These are phyloP conservation scores for Apodemia duryi DNA, from an alignment of 2,888 invertebrate genomes.

Conservation along the genomic window DNA sequence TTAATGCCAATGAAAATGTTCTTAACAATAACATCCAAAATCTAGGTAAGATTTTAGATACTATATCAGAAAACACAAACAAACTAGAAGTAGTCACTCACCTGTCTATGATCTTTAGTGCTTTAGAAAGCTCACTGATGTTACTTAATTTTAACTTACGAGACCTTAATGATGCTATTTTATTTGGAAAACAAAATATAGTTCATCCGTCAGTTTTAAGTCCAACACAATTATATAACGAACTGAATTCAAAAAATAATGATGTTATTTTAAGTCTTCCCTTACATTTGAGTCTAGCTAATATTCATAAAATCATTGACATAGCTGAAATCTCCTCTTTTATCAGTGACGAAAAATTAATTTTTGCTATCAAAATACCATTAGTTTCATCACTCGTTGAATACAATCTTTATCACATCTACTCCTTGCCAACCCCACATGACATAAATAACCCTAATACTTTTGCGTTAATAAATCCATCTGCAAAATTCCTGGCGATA, in stretches of 20 bases:
- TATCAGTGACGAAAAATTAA: slow-evolving; percentile 3
- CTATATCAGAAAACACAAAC: slow-evolving; percentile 13
- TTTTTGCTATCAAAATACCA: slow-evolving; percentile 15
- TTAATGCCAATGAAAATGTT: slow-evolving; percentile 13
- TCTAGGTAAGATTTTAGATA: slow-evolving; percentile 14
- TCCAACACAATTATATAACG: background rate
- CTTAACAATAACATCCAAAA: slow-evolving; percentile 16
- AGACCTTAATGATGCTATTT: slow-evolving; percentile 1
- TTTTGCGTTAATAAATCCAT: background rate
- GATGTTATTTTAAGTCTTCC: slow-evolving; percentile 14
- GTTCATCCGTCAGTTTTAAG: slow-evolving; percentile 15
- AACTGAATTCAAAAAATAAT: slow-evolving; percentile 17
- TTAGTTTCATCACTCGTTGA: slow-evolving; percentile 8
- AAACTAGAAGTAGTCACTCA: slow-evolving; percentile 14
- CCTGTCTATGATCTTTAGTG: slow-evolving; percentile 17
- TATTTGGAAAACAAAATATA: background rate
- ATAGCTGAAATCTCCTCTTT: slow-evolving; percentile 10
- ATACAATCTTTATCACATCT: too few species aligned
- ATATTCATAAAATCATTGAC: slow-evolving; percentile 15
- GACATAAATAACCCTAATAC: background rate
- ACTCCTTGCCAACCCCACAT: too few species aligned
- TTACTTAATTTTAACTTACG: slow-evolving; percentile 14
- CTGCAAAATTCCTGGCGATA: background rate
- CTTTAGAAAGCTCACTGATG: slow-evolving; percentile 18
- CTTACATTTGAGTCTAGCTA: background rate